A percentile compares a stretch with the other conserved stretches of the same genome.
These are phyloP conservation scores for Mormyrops boulengeri DNA, from an alignment of 2,797 vertebrate genomes.

Conservation along the genomic window DNA sequence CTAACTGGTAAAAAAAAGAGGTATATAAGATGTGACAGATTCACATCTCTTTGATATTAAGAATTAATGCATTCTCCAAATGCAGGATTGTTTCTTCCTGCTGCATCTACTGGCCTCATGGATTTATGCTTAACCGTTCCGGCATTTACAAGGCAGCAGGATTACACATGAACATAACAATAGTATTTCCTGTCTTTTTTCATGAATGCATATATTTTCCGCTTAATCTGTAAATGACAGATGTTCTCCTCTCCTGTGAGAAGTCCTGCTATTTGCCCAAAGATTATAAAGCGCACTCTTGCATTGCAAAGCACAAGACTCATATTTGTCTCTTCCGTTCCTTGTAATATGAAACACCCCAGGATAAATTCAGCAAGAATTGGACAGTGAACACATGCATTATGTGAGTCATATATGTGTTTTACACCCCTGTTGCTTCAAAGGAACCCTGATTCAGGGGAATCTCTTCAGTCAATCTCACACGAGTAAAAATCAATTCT, in stretches of 20 bases:
- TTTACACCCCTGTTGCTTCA: background rate
- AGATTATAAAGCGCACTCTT: background rate
- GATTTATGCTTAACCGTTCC: background rate
- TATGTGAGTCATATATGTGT: background rate
- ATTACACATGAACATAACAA: background rate
- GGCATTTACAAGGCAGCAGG: background rate
- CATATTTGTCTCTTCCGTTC: background rate
- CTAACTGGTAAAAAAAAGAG: constrained; percentile 42
- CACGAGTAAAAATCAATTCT: background rate
- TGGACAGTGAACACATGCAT: background rate
- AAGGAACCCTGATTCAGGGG: constrained; percentile 7
- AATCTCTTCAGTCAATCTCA: constrained; percentile 7
- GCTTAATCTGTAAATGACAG: background rate
- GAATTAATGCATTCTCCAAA: constrained; percentile 21
- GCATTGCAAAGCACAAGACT: background rate
- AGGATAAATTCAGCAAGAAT: background rate
- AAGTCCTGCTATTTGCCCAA: background rate
- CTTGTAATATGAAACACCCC: background rate
- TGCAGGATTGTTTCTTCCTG: constrained; percentile 6
- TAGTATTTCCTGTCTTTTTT: background rate
- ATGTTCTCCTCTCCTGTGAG: background rate
- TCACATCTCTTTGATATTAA: constrained; percentile 21
- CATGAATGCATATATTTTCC: background rate
- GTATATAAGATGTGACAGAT: constrained; percentile 18
- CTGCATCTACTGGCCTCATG: background rate